A percentile compares a stretch with the other conserved stretches of the same genome.
Evolutionary conservation across 2,797 vertebrate species (phyloP).

Genomic region (Girardinus metallicus): DNA sequence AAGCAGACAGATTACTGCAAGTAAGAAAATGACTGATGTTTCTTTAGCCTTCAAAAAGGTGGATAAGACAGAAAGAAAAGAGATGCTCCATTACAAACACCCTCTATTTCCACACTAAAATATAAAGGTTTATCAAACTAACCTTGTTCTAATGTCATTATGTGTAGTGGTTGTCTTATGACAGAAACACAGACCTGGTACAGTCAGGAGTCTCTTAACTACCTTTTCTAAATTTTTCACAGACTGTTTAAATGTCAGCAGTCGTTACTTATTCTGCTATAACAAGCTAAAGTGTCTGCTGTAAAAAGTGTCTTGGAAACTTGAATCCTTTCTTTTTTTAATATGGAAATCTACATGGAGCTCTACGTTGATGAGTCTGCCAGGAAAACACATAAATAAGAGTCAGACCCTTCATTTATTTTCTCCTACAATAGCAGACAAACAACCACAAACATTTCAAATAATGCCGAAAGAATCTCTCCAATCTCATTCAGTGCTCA

Average conservation of each 20-base stretch:
- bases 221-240: neutral
- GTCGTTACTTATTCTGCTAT: neutral
- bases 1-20: conserved; percentile 7
- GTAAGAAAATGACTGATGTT: neutral
- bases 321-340: neutral
- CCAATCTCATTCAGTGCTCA: neutral
- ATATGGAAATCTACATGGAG: neutral
- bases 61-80: neutral
- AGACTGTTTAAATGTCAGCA: neutral
- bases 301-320: neutral
- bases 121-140: neutral
- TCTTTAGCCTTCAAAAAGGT: neutral
- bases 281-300: conserved; percentile 1
- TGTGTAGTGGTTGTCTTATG: neutral
- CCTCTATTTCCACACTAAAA: neutral
- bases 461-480: neutral
- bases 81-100: neutral
- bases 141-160: neutral
- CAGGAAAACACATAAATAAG: neutral
- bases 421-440: neutral
- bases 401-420: neutral
- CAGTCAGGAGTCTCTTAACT: neutral
- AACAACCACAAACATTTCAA: neutral
- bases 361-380: conserved; percentile 1
- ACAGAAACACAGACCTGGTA: neutral